Evolutionary conservation across 2,113 vertebrate genomes (phyloP), one percentile per base, ranked within the genome.

Genomic region (Labeo rohita): DNA sequence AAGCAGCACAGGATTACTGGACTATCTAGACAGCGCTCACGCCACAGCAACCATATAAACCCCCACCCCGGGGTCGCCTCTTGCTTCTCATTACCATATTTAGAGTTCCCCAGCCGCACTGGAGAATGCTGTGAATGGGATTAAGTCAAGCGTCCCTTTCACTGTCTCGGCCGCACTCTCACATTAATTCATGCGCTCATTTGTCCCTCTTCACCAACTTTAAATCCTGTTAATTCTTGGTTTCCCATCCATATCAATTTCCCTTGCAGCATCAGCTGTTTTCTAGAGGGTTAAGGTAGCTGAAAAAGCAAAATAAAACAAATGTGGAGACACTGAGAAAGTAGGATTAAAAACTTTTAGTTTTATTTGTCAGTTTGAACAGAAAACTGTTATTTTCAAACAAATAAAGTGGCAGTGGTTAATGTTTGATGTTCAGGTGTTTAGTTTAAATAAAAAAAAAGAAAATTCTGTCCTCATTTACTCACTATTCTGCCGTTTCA

Each of bases 51-150:
- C 89, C 61, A 89, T 85, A 86, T 85, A 79, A 75, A 89, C 72
- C 89, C 87, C 87, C 87, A 34, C 88, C 76, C 66, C 80, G 80
- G 84, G 82, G 84, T 89, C 61, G 34, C 63, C 70, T 86, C 39
- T 1, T 83, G 74, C 81, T 34, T 72, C 87, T 90, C 87, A 92
- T 94, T 84, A 92, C 49, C 91, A 92, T 90, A 90, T 90, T 88
- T 87, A 87, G 76, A 90, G 89, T 88, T 89, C 8, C 74, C 72
- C 49, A 80, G 76, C 15, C 21, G 72, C 84, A 86, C 84, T 45
- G 52, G 72, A 78, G 83, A 61, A 45, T 59, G 28, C 80, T 49
- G 77, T 85, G 86, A 88, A 91, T 91, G 85, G 78, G 87, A 84
- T 90, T 84, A 82, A 78, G 50, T 77, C 82, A 81, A 47, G 75